phyloP scores from a whole-genome alignment of 2,888 invertebrate genomes.

The Mythimna albipuncta region DNA sequence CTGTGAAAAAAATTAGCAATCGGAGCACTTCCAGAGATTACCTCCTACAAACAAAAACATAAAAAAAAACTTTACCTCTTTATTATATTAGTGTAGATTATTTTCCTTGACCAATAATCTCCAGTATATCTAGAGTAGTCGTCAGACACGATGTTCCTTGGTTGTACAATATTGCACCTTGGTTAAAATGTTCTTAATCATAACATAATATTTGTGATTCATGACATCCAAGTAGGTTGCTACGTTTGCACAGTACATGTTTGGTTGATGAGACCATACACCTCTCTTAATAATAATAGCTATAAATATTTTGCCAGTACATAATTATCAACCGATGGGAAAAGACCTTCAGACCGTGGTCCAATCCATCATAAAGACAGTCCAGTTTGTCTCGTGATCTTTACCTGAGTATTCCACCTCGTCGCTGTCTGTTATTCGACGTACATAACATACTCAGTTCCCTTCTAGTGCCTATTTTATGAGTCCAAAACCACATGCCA shows the following conservation, averaged over 20 bases:
- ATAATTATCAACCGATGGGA: background rate
- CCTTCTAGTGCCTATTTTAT: background rate
- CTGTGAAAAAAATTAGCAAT: no score
- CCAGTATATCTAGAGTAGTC: background rate
- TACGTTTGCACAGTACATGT: background rate
- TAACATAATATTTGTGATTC: conserved; percentile 1
- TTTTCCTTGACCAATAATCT: background rate
- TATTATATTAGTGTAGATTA: background rate
- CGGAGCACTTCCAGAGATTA: no score
- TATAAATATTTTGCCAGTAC: no score
- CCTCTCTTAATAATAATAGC: no score
- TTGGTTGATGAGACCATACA: no score
- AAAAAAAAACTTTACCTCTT: no score
- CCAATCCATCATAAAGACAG: background rate
- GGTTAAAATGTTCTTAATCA: background rate
- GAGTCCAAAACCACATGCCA: background rate
- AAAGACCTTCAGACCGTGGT: background rate
- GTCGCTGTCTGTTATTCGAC: background rate
- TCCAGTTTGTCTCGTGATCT: background rate
- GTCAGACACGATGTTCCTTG: background rate
- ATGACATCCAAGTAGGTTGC: background rate
- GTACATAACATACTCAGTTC: background rate
- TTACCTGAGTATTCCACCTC: background rate
- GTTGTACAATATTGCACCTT: background rate
- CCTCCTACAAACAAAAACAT: background rate